Conservation (phyloP, 2,888 invertebrate species). For the Pheosia gnoma region DNA sequence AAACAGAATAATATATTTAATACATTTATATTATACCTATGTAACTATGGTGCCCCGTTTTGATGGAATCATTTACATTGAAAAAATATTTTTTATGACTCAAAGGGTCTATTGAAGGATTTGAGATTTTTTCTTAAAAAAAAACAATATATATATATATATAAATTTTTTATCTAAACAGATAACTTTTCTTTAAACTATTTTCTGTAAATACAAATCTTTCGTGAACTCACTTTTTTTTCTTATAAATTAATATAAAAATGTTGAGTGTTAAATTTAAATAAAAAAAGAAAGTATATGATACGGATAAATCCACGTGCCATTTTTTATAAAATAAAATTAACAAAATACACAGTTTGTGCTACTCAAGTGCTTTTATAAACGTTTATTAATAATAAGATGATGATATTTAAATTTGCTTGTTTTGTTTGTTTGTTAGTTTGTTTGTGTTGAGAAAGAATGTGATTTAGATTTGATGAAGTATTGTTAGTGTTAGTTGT, state of each 20-base stretch:
- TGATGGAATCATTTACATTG: conserved; percentile 64
- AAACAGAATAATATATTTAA: conserved; percentile 57
- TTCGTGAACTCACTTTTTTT: conserved; percentile 59
- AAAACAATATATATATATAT: conserved; percentile 52
- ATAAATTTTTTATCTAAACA: conserved; percentile 52
- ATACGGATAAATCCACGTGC: conserved; percentile 67
- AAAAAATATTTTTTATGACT: conserved; percentile 45
- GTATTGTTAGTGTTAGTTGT: conserved; percentile 53
- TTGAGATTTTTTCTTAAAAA: conserved; percentile 29
- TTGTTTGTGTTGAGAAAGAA: conserved; percentile 56
- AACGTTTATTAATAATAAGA: conserved; percentile 64
- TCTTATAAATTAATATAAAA: conserved; percentile 58
- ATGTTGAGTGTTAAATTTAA: conserved; percentile 68
- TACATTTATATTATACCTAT: conserved; percentile 50
- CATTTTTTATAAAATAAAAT: conserved; percentile 64
- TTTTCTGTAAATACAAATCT: conserved; percentile 75
- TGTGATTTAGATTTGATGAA: conserved; percentile 57
- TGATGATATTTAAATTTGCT: conserved; percentile 82
- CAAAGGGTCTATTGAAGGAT: conserved; percentile 31
- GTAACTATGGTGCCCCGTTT: conserved; percentile 77
- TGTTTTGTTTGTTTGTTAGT: conserved; percentile 57
- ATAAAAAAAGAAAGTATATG: conserved; percentile 60
- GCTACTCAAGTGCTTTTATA: conserved; percentile 81
- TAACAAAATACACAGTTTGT: conserved; percentile 63
- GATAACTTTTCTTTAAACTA: too few species aligned